phyloP scores from a whole-genome alignment of 2,113 vertebrate genomes.

The Alces alces region DNA sequence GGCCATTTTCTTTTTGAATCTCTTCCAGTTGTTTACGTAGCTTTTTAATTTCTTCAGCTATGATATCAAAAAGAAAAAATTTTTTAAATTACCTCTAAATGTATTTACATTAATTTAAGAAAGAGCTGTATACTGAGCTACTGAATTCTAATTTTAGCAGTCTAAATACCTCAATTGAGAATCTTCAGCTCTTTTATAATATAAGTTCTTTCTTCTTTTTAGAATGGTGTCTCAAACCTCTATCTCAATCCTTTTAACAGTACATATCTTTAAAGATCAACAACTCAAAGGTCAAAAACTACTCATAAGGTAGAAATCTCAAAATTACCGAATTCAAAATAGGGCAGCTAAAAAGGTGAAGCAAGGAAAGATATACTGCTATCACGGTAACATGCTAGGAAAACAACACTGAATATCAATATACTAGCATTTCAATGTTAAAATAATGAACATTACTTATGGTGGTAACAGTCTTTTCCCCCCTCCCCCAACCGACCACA shows the following conservation, averaged over 20 bases:
- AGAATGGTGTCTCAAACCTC: not conserved
- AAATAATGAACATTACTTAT: not conserved
- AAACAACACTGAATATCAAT: not conserved
- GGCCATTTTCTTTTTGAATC: slow-evolving; percentile 92
- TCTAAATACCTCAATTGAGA: not conserved
- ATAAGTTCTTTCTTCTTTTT: not conserved
- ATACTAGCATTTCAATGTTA: not conserved
- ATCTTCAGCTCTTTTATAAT: not conserved
- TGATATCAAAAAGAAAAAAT: slow-evolving; percentile 65
- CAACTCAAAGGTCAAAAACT: slow-evolving; percentile 4
- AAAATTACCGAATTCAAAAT: not conserved
- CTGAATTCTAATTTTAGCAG: not conserved
- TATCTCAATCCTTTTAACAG: not conserved
- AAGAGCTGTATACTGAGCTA: not conserved
- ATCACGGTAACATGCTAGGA: not conserved
- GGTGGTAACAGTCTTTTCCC: not conserved
- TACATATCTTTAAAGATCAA: not conserved
- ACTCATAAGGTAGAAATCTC: not conserved
- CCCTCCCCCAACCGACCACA: not conserved
- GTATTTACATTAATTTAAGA: slow-evolving; percentile 1
- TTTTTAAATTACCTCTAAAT: not conserved
- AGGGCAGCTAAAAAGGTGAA: not conserved
- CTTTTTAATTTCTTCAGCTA: slow-evolving; percentile 95
- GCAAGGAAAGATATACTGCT: not conserved
- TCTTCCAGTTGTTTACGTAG: slow-evolving; percentile 93